Percentiles rank a stretch among this genome's conserved stretches.
These are phyloP conservation scores for Spea multiplicata DNA, from an alignment of 2,113 vertebrate species.

Conservation along the genomic window DNA sequence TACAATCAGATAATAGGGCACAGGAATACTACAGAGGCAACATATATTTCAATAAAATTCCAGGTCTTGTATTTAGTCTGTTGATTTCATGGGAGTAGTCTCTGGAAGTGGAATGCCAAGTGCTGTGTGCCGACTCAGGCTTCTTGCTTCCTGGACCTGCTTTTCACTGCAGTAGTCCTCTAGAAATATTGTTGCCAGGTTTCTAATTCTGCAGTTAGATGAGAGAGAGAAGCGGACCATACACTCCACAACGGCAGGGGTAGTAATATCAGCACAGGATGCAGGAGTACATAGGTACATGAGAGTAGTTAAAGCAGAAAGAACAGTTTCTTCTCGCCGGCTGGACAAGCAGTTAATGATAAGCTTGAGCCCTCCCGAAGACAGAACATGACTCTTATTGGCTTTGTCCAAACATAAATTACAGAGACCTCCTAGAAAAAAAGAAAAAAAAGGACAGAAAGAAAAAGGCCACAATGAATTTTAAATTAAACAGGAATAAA, in stretches of 20 bases:
- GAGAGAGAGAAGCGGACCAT: slow-evolving; percentile 93
- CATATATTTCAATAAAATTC: no score
- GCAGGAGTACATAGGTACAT: slow-evolving; percentile 73
- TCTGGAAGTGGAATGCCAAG: slow-evolving; percentile 89
- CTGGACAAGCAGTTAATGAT: slow-evolving; percentile 85
- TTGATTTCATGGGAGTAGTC: neutral
- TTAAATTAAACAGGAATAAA: no score
- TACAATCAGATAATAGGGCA: no score
- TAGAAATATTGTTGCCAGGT: slow-evolving; percentile 84
- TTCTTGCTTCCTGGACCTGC: slow-evolving; percentile 73
- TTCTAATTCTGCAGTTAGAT: slow-evolving; percentile 75
- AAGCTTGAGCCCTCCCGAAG: slow-evolving; percentile 69
- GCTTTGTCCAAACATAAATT: slow-evolving; percentile 85
- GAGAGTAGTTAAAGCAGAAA: slow-evolving; percentile 84
- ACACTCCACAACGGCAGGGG: slow-evolving; percentile 80
- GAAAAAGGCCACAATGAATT: no score
- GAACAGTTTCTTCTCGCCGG: slow-evolving; percentile 83
- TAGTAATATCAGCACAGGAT: slow-evolving; percentile 58
- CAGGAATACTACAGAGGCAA: no score
- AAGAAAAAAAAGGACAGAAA: neutral
- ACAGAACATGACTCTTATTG: slow-evolving; percentile 80
- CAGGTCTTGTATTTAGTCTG: no score
- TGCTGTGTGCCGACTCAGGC: slow-evolving; percentile 69
- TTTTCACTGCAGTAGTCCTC: slow-evolving; percentile 80
- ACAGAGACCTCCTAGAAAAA: slow-evolving; percentile 85